phyloP scores from a whole-genome alignment of 2,113 vertebrate genomes.

The Pelobates fuscus region DNA sequence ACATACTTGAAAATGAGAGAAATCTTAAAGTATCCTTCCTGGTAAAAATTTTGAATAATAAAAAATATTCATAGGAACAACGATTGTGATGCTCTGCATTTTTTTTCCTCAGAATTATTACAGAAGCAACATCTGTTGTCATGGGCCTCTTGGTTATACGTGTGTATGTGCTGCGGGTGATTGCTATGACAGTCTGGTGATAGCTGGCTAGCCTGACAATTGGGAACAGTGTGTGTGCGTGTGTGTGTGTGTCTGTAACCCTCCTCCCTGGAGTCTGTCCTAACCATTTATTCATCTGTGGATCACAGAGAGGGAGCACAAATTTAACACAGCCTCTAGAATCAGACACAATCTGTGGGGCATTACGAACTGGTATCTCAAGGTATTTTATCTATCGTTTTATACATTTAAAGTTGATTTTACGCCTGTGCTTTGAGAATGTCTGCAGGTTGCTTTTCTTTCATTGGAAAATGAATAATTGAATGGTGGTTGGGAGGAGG shows the following conservation, averaged over 20 bases:
- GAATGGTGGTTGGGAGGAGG: not conserved
- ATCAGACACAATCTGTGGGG: not conserved
- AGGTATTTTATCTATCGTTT: constrained; percentile 23
- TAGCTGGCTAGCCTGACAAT: constrained; percentile 3
- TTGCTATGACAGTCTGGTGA: not conserved
- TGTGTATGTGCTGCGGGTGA: not conserved
- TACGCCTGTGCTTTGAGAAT: not conserved
- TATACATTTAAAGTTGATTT: constrained; percentile 1
- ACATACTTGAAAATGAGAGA: no score
- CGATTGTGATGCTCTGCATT: no score
- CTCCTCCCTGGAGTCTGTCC: constrained; percentile 16
- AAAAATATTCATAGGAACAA: no score
- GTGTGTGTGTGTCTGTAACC: constrained; percentile 2
- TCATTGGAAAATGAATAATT: not conserved
- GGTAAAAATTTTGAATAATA: no score
- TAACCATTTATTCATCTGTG: constrained; percentile 30
- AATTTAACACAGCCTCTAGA: constrained; percentile 10
- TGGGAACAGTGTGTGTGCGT: constrained; percentile 4
- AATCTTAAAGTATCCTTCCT: no score
- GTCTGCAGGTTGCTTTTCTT: constrained; percentile 22
- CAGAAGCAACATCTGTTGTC: constrained; percentile 3
- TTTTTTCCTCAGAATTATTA: not conserved
- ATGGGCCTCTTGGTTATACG: constrained; percentile 1
- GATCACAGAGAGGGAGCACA: constrained; percentile 29
- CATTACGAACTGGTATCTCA: fast-evolving